phyloP scores from a whole-genome alignment of 2,113 vertebrate genomes.

The Emydocephalus ijimae region DNA sequence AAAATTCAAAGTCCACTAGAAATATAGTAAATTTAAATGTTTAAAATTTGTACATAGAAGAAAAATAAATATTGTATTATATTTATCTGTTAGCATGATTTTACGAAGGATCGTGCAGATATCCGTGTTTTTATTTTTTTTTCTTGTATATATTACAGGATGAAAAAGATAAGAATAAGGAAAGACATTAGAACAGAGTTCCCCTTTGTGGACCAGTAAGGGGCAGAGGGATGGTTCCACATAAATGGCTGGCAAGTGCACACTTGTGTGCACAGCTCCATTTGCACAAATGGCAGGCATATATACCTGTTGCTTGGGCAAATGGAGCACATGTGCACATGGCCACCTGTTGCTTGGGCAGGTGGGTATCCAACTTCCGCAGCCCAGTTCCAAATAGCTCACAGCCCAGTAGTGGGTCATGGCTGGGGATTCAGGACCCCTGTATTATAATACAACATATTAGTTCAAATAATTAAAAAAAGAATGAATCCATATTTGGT shows the following conservation, averaged over 20 bases:
- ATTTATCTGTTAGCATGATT: background rate
- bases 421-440: background rate
- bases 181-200: background rate
- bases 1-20: background rate
- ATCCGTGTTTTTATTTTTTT: background rate
- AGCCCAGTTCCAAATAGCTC: background rate
- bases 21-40: background rate
- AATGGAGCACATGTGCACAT: background rate
- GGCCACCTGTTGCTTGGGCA: background rate
- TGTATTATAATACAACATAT: background rate
- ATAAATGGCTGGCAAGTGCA: background rate
- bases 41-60: background rate
- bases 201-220: background rate
- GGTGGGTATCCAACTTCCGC: background rate
- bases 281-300: background rate
- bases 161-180: background rate
- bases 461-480: background rate
- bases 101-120: background rate
- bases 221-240: background rate
- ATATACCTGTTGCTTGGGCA: rapidly evolving
- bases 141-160: background rate
- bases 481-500: background rate
- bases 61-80: background rate
- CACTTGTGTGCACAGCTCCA: background rate
- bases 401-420: background rate